Conservation (phyloP, 1,140 invertebrate species). For the Drosophila bocqueti region DNA sequence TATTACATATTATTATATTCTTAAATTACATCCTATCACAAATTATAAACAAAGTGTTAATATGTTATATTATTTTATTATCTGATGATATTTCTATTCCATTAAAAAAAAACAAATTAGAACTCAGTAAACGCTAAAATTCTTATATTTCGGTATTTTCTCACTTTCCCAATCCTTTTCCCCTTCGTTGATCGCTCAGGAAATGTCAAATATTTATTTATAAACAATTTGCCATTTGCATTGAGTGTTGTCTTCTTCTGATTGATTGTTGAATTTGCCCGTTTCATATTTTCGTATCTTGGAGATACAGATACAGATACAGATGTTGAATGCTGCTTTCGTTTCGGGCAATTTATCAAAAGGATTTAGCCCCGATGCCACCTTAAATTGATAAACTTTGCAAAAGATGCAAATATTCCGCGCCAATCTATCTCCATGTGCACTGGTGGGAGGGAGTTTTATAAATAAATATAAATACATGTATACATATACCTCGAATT, state of each 20-base stretch:
- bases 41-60: too few relatives aligned
- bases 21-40: too few relatives aligned
- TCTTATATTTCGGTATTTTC: too few relatives aligned
- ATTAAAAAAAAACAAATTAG: background rate
- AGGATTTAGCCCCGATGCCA: conserved; percentile 34
- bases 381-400: conserved; percentile 59
- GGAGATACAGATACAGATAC: conserved; percentile 18
- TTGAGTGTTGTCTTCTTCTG: conserved; percentile 34
- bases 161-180: too few relatives aligned
- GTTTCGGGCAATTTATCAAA: conserved; percentile 47
- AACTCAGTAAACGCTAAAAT: background rate
- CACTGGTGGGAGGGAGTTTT: conserved; percentile 3
- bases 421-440: conserved; percentile 42
- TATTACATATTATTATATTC: too few relatives aligned
- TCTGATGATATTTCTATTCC: background rate
- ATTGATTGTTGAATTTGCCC: conserved; percentile 41
- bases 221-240: conserved; percentile 43
- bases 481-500: background rate
- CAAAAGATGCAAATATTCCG: conserved; percentile 46
- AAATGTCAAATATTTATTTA: conserved; percentile 46
- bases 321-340: conserved; percentile 25
- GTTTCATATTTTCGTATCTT: conserved; percentile 26
- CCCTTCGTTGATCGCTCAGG: background rate
- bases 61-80: background rate
- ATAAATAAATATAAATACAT: background rate